A percentile compares a stretch with the other conserved stretches of the same genome.
phyloP scores from a whole-genome alignment of 2,113 vertebrate genomes.

The Macquaria ambigua region DNA sequence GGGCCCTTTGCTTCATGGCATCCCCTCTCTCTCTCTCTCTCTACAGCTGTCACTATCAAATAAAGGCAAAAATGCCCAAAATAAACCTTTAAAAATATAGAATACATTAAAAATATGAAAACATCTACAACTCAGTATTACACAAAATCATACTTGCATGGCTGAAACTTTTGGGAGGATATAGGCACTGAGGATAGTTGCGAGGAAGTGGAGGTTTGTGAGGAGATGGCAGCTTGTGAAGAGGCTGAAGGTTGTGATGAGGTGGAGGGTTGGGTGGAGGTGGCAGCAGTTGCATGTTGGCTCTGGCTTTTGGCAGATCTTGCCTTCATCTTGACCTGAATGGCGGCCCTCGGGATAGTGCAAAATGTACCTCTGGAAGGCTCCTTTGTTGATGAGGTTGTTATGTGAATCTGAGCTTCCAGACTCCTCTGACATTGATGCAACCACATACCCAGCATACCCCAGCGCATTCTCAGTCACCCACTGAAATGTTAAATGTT shows the following conservation, averaged over 20 bases:
- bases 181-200: neutral
- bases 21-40: no score
- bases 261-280: neutral
- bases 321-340: neutral
- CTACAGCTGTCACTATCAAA: no score
- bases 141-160: neutral
- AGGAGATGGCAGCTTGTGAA: neutral
- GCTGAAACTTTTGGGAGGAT: neutral
- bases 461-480: neutral
- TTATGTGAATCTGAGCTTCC: neutral
- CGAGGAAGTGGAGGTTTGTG: neutral
- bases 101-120: neutral
- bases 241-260: neutral
- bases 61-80: no score
- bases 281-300: neutral
- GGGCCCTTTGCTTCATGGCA: no score
- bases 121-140: neutral
- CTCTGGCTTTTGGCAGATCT: neutral
- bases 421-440: neutral
- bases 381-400: neutral
- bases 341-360: neutral
- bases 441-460: neutral
- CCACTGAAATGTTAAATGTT: neutral
- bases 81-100: no score
- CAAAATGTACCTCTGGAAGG: neutral